phyloP scores from a whole-genome alignment of 2,113 vertebrate species.

The Meleagris gallopavo region DNA sequence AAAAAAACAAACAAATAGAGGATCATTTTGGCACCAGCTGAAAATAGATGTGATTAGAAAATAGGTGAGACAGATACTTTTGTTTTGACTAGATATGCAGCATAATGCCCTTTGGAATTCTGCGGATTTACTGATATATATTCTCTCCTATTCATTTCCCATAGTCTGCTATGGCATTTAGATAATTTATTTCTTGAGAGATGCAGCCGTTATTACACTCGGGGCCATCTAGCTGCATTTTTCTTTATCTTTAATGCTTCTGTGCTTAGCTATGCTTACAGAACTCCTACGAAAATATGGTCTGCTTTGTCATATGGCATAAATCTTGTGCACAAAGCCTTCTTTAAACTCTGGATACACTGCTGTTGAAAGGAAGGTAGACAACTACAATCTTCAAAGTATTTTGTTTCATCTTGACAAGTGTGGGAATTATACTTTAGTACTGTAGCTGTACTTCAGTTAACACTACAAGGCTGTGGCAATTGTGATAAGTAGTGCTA shows the following conservation, averaged over 20 bases:
- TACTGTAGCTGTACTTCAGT: background rate
- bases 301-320: slow-evolving; percentile 18
- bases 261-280: slow-evolving; percentile 22
- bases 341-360: background rate
- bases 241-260: slow-evolving; percentile 49
- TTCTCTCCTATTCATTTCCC: slow-evolving; percentile 52
- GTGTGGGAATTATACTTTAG: background rate
- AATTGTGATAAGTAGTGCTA: background rate
- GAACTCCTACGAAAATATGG: slow-evolving; percentile 11
- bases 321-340: slow-evolving; percentile 36
- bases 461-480: background rate
- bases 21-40: background rate
- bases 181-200: slow-evolving; percentile 54
- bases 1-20: background rate
- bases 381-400: background rate
- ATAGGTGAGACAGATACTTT: slow-evolving; percentile 25
- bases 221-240: slow-evolving; percentile 25
- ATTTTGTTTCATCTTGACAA: background rate
- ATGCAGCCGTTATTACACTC: slow-evolving; percentile 42
- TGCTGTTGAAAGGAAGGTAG: background rate
- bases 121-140: slow-evolving; percentile 54
- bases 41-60: background rate
- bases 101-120: background rate
- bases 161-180: slow-evolving; percentile 34
- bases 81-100: background rate